A percentile compares a stretch with the other conserved stretches of the same genome.
phyloP scores from a whole-genome alignment of 92 coral and sea anemone genomes.

The Siderastrea radians region DNA sequence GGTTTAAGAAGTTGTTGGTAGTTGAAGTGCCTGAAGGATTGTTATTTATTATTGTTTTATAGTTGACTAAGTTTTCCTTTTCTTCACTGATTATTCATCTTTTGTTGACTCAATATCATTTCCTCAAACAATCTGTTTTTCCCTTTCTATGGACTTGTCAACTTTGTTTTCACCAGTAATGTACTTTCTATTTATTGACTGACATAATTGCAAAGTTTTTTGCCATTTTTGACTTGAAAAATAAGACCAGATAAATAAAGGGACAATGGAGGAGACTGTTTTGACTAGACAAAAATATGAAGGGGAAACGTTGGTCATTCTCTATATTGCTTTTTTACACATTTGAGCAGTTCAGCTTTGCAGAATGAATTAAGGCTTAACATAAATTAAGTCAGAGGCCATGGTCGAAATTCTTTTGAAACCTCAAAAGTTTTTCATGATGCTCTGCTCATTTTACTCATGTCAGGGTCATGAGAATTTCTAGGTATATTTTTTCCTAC shows the following conservation, averaged over 20 bases:
- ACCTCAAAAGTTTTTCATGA: too few species aligned
- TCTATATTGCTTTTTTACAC: neutral
- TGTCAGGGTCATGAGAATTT: too few species aligned
- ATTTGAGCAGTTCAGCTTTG: neutral
- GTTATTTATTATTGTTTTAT: neutral
- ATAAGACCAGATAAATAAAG: neutral
- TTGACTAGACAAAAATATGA: neutral
- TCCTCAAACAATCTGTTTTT: neutral
- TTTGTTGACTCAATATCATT: neutral
- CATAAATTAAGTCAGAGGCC: too few species aligned
- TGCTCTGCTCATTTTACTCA: too few species aligned
- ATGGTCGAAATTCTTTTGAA: too few species aligned
- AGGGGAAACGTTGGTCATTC: neutral
- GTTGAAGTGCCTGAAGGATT: neutral
- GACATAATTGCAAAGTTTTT: neutral
- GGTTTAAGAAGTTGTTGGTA: neutral
- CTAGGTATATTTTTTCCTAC: too few species aligned
- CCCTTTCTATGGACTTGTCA: neutral
- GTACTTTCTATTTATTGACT: neutral
- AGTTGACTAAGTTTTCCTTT: neutral
- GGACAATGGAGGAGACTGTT: neutral
- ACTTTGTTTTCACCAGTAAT: neutral
- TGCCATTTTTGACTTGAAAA: neutral
- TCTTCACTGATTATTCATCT: neutral
- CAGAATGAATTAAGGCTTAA: neutral